Base-by-base conservation (phyloP, 2,113 vertebrate species). In the Callipepla californica region DNA sequence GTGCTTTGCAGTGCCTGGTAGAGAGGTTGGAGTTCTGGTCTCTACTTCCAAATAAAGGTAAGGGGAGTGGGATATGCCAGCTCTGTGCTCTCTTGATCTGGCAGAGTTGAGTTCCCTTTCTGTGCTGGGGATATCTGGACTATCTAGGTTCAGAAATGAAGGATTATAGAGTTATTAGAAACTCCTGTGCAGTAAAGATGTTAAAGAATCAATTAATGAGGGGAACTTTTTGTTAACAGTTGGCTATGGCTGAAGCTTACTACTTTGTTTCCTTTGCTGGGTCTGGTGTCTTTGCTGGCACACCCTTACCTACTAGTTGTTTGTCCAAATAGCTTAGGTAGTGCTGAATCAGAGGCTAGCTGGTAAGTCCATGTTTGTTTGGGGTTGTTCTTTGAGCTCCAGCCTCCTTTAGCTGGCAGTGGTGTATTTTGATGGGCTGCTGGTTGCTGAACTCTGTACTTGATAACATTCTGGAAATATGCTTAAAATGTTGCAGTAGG, bases 401-500 rank as follows among this genome's bases (percentile, higher is more conserved):
- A 80, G 65, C 42, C 59, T 8, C 16, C 40, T 89, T 68, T 92
- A 78, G 34, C 79, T 93, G 72, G 55, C 63, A 32, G 58, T 86
- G 59, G 42, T 42, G 47, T 21, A 26, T 85, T 94, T 91, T 85
- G 45, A 38, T 61, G 11, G 44, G 36, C 48, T 67, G 36, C 65
- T 85, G 61, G 26, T 87, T 66, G 44, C 47, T 94, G 92, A 84
- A 73, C 91, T 88, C 73, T 92, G 82, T 86, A 80, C 90, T 89
- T 92, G 45, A 89, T 70, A 73, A 78, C 66, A 47, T 1, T 1
- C 53, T 80, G 65, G 75, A 90, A 85, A 79, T 70, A 89, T 40
- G 38, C 47, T 94, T 91, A 84, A 92, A 96, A 94, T 81, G 91
- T 13, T 92, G 79, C 73, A 53, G 30, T 94, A 77, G 79, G 85